Evolutionary conservation across 2,113 vertebrate genomes (phyloP), one percentile per base, ranked within the genome.

Genomic region (Anolis carolinensis): DNA sequence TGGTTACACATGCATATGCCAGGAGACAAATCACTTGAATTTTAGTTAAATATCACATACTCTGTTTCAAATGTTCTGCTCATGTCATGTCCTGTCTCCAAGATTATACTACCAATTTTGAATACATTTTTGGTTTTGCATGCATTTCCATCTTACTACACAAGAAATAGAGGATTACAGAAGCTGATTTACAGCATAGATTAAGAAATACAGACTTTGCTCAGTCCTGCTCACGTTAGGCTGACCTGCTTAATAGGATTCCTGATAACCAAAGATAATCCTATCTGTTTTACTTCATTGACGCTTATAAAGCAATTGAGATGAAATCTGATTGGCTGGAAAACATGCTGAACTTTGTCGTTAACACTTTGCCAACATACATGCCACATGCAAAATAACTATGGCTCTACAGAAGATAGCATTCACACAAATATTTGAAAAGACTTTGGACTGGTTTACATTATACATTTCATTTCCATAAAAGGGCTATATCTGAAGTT

Each of bases 231-330:
- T 79, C 71, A 59, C 20, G 36, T 71, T 59, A 52, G 7, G 71
- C 4, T 79, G 16, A 68, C 27, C 52, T 79, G 76, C 67, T 59
- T 86, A 44, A 79, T 44, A 86, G 67, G 48, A 55, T 79, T 79
- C 48, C 65, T 79, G 68, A 72, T 72, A 72, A 52, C 72, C 62
- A 77, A 68, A 71, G 65, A 55, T 77, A 34, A 72, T 78, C 86
- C 27, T 76, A 78, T 59, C 39, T 20, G 65, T 27, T 82, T 86
- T 82, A 68, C 27, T 82, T 76, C 62, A 77, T 13, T 70, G 27
- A 62, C 72, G 34, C 25, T 87, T 82, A 44, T 75, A 63, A n/a
- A 74, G 59, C 34, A 76, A 16, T 67, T 79, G 77, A 63, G 30
- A 65, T 65, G 27, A 48, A 84, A 63, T 76, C 62, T 77, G 55